These are phyloP conservation scores for Champsocephalus esox DNA, from an alignment of 2,797 vertebrate species.

Conservation along the genomic window DNA sequence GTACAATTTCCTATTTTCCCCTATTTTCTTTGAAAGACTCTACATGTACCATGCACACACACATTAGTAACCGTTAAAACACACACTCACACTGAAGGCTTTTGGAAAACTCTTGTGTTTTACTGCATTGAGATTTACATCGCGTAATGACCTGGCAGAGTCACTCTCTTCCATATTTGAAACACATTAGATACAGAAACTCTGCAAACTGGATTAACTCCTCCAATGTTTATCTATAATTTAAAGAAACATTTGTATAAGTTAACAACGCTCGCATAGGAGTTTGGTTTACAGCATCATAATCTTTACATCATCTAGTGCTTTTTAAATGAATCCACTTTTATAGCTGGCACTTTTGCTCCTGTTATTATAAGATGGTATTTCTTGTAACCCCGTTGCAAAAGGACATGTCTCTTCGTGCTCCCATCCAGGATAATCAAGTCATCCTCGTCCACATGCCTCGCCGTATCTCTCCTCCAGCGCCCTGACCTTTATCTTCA, in stretches of 20 bases:
- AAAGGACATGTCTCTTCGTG: slow-evolving; percentile 76
- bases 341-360: slow-evolving; percentile 29
- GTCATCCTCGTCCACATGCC: slow-evolving; percentile 76
- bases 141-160: slow-evolving; percentile 54
- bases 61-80: not conserved
- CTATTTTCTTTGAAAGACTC: slow-evolving; percentile 76
- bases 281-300: not conserved
- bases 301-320: not conserved
- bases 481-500: slow-evolving; percentile 79
- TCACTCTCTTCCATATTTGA: not conserved
- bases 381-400: slow-evolving; percentile 66
- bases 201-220: not conserved
- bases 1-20: slow-evolving; percentile 80
- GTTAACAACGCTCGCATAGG: not conserved
- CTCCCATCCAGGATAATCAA: slow-evolving; percentile 81
- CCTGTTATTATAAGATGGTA: slow-evolving; percentile 55
- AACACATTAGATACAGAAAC: slow-evolving; percentile 2
- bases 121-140: slow-evolving; percentile 52
- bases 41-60: slow-evolving; percentile 42
- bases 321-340: slow-evolving; percentile 10
- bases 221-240: slow-evolving; percentile 9
- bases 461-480: slow-evolving; percentile 69
- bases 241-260: slow-evolving; percentile 14
- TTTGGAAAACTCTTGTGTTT: slow-evolving; percentile 49
- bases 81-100: slow-evolving; percentile 34